Evolutionary conservation across 2,797 vertebrate species (phyloP).

Genomic region (Schizopygopsis malacanthus): DNA sequence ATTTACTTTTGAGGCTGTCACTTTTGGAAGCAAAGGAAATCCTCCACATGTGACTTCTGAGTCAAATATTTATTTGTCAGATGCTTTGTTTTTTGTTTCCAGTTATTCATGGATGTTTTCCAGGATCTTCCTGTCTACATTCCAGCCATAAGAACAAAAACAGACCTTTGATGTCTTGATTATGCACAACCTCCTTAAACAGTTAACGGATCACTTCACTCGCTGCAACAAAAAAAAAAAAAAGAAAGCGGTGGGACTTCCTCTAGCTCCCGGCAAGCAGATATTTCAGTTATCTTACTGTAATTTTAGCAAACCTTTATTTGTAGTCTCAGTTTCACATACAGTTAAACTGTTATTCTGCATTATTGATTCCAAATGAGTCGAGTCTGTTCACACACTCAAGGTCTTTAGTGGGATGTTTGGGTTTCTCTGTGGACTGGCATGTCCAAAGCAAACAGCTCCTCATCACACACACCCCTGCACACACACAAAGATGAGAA

Average conservation of each 20-base stretch:
- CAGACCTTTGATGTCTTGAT: constrained; percentile 22
- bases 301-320: neutral
- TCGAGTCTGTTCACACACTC: neutral
- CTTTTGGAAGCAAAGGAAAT: neutral
- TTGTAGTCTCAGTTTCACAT: neutral
- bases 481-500: constrained; percentile 18
- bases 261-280: neutral
- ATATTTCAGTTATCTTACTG: neutral
- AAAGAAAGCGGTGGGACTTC: neutral
- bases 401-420: constrained; percentile 32
- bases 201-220: constrained; percentile 6
- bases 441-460: constrained; percentile 31
- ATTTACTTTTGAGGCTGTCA: neutral
- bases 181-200: neutral
- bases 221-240: neutral
- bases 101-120: constrained; percentile 23
- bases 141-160: constrained; percentile 29
- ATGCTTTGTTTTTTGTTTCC: constrained; percentile 35
- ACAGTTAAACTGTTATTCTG: constrained; percentile 1
- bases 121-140: constrained; percentile 36
- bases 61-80: constrained; percentile 18
- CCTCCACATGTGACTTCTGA: neutral
- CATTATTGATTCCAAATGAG: constrained; percentile 10
- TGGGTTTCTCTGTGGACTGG: constrained; percentile 36
- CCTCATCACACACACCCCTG: constrained; percentile 16